A percentile compares a stretch with the other conserved stretches of the same genome.
Conservation (phyloP, 1,140 invertebrate genomes). For the Metaphire vulgaris region DNA sequence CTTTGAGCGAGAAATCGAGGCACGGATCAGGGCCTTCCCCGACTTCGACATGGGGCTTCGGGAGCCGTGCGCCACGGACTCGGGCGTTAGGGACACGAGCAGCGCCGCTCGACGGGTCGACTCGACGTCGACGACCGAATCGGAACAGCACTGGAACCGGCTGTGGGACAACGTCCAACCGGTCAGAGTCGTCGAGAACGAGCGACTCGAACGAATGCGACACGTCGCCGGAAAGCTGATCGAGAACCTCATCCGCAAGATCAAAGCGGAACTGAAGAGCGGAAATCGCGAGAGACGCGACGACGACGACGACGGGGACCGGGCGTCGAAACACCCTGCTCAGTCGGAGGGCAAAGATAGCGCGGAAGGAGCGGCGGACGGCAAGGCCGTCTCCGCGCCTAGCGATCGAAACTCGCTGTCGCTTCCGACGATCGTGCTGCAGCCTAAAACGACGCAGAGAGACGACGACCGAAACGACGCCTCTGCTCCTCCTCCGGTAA, state of each 20-base stretch:
- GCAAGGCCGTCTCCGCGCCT: not conserved
- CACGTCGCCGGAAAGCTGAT: not conserved
- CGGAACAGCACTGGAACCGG: too few relatives aligned
- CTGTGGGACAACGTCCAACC: not conserved
- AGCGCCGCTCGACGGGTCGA: too few relatives aligned
- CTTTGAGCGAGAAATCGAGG: too few relatives aligned
- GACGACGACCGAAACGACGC: not conserved
- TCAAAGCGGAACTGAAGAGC: not conserved
- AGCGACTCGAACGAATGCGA: not conserved
- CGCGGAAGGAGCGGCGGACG: not conserved
- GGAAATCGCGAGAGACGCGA: not conserved
- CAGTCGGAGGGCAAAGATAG: not conserved
- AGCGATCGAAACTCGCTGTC: too few relatives aligned
- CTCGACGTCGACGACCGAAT: too few relatives aligned
- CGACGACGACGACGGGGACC: not conserved
- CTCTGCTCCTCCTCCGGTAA: not conserved
- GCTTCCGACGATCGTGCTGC: too few relatives aligned
- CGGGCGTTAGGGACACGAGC: too few relatives aligned
- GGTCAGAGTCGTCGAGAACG: not conserved
- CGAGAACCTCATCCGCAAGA: not conserved
- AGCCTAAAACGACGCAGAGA: not conserved
- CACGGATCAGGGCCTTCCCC: too few relatives aligned
- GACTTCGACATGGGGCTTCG: too few relatives aligned
- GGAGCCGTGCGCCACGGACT: too few relatives aligned
- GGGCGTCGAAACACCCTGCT: too few relatives aligned